Conservation (phyloP, 92 coral and sea anemone species). For the Epizoanthus scotinus region DNA sequence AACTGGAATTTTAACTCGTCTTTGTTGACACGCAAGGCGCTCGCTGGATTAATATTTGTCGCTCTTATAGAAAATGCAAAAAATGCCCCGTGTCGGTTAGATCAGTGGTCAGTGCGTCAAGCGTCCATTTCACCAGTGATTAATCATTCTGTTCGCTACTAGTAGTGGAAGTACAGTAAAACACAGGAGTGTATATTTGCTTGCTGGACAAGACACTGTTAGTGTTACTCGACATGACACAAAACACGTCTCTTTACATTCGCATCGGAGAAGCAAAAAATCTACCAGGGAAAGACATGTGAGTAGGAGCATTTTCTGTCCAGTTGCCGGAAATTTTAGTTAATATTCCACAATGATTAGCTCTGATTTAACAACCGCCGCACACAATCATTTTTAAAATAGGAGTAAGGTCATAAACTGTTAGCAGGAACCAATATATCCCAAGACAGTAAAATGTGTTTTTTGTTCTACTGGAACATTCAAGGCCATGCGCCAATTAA, state of each 20-base stretch:
- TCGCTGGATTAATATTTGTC: not conserved
- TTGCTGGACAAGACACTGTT: not conserved
- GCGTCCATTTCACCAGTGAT: not conserved
- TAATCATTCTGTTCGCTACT: not conserved
- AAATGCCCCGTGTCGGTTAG: no score
- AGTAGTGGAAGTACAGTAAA: not conserved
- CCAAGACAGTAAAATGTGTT: not conserved
- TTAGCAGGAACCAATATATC: not conserved
- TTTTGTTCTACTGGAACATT: not conserved
- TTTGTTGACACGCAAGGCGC: not conserved
- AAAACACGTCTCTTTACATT: constrained; percentile 70
- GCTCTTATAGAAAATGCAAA: no score
- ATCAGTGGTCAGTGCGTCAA: no score
- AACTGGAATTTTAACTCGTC: not conserved
- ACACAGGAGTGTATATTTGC: not conserved
- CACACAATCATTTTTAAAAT: no score
- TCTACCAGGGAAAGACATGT: constrained; percentile 93
- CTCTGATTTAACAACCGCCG: no score
- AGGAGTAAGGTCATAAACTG: no score
- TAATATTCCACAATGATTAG: no score
- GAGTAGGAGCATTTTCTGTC: constrained; percentile 46
- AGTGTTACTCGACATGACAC: constrained; percentile 62
- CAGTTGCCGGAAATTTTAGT: not conserved
- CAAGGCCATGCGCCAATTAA: not conserved
- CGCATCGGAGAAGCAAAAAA: constrained; percentile 92